These are phyloP conservation scores for Drosophila repleta DNA, from an alignment of 1,140 invertebrate species.

Conservation along the genomic window DNA sequence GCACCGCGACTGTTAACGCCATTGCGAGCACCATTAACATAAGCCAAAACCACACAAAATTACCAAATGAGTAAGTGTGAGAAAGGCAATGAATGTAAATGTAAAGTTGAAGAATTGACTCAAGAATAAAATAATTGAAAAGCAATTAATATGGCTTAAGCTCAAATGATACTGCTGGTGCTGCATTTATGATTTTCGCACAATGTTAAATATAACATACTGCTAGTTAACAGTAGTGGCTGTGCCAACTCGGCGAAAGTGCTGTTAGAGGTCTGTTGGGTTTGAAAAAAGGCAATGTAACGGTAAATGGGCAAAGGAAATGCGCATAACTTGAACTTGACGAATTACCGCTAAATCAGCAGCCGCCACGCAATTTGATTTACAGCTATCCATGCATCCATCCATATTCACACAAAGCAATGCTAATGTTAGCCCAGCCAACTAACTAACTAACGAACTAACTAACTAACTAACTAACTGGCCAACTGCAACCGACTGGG, in stretches of 20 bases:
- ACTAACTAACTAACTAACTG: constrained; percentile 22
- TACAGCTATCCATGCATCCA: constrained; percentile 33
- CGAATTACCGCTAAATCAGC: constrained; percentile 57
- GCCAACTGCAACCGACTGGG: constrained; percentile 37
- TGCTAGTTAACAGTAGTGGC: constrained; percentile 18
- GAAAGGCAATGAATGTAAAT: background rate
- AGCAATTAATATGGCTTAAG: background rate
- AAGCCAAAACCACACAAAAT: background rate
- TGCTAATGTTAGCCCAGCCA: background rate
- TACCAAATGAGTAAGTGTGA: background rate
- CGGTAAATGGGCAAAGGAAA: constrained; percentile 77
- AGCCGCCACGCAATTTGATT: constrained; percentile 48
- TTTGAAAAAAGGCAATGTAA: constrained; percentile 59
- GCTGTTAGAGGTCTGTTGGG: constrained; percentile 62
- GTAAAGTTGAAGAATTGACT: background rate
- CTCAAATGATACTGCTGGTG: background rate
- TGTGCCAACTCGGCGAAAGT: constrained; percentile 45
- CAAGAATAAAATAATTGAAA: background rate
- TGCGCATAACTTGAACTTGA: constrained; percentile 80
- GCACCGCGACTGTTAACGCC: background rate
- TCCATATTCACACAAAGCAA: background rate
- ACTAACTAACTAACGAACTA: constrained; percentile 21
- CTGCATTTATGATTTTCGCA: background rate
- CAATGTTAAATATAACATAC: constrained; percentile 2
- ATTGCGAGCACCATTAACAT: background rate